A percentile compares a stretch with the other conserved stretches of the same genome.
These are phyloP conservation scores for Psylliodes chrysocephalus DNA, from an alignment of 2,888 invertebrate species.

Conservation along the genomic window DNA sequence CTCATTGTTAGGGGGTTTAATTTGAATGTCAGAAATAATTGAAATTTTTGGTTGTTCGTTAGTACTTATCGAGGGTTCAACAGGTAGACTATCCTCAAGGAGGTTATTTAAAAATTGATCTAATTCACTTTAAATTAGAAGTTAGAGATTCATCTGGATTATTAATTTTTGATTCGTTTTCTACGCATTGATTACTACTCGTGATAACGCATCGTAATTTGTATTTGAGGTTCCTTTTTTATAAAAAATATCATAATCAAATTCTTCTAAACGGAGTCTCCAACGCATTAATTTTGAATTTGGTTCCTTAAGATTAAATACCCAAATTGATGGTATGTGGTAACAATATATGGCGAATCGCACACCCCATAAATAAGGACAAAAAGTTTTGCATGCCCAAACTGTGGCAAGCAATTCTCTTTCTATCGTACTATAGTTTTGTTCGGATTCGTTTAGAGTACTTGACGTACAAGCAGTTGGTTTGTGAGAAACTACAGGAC, in stretches of 20 bases:
- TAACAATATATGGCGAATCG: neutral
- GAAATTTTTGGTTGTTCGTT: too few species aligned
- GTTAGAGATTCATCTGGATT: constrained; percentile 11
- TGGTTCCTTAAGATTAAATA: constrained; percentile 28
- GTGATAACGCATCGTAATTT: too few species aligned
- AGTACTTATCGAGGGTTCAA: too few species aligned
- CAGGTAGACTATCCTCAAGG: neutral
- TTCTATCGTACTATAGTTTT: too few species aligned
- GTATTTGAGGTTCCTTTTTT: constrained; percentile 25
- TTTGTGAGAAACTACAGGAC: too few species aligned
- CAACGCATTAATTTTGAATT: too few species aligned
- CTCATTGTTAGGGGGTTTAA: too few species aligned
- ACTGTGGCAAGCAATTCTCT: constrained; percentile 44
- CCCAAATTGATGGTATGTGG: constrained; percentile 41
- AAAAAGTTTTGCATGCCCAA: constrained; percentile 42
- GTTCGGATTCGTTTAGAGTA: too few species aligned
- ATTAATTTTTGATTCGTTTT: constrained; percentile 17
- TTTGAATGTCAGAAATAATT: too few species aligned
- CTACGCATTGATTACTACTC: constrained; percentile 10
- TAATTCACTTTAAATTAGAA: neutral
- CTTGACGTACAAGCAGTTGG: too few species aligned
- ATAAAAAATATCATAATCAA: constrained; percentile 22
- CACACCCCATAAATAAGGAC: too few species aligned
- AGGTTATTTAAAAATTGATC: neutral
- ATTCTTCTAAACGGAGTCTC: too few species aligned